Evolutionary conservation across 2,113 vertebrate genomes (phyloP), one percentile per base, ranked within the genome.

Genomic region (Cryptotis parvus): DNA sequence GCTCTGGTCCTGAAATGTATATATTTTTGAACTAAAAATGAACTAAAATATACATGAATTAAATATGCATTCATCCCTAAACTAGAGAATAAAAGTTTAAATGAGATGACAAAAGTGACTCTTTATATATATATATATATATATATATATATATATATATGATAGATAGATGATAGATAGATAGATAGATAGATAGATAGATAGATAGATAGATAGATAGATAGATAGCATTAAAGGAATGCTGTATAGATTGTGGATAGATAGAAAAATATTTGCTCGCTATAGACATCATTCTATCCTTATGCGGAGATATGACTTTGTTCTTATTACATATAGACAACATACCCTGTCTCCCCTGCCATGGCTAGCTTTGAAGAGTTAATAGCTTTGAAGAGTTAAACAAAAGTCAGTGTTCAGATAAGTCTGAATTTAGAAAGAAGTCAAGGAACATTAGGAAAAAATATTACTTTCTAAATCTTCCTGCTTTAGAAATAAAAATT

Each of bases 371-470:
- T n/a, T n/a, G n/a, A 72, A 91, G 6, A 91, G 3, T 76, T 79
- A 84, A 80, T 58, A 26, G 65, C 12, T 78, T 35, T 77, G 63
- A 39, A 91, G 78, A 79, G 45, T 26, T 69, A 91, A 85, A 90
- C 27, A 75, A 63, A 91, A 83, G 31, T 61, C 63, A 37, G 18
- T 70, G 4, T 82, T 83, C n/a, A 80, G 83, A 91, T 81, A 80
- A 76, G 58, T 9, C 31, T 68, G 7, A 70, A 39, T 49, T 88
- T 70, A 77, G 72, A 73, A 85, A 74, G 61, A 86, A 77, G 15
- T 29, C 16, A 58, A 58, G 39, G 72, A 84, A 16, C 55, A 15
- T 35, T 52, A 43, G 86, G 63, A 68, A 87, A 90, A 72, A 39
- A 83, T 35, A 66, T 1, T 6, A 58, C 39, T 85, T 94, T 63